A percentile compares a stretch with the other conserved stretches of the same genome.
Conservation (phyloP, 1,140 invertebrate species). For the Drosophila orena region DNA sequence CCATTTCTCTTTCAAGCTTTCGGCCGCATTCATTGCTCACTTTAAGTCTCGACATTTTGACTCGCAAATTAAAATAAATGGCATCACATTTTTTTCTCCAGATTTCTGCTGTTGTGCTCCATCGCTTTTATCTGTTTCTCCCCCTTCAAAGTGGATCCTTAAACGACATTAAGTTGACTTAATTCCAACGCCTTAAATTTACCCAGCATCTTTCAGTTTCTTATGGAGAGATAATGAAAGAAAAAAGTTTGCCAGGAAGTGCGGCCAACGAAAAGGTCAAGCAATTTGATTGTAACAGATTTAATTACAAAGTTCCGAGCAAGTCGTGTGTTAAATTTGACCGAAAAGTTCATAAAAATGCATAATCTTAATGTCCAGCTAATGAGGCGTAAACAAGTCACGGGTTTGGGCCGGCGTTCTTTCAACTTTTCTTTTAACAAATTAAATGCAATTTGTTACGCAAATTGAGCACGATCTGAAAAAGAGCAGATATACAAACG, state of each 20-base stretch:
- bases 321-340: conserved; percentile 57
- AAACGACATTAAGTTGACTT: conserved; percentile 65
- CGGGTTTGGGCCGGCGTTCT: conserved; percentile 3
- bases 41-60: conserved; percentile 71
- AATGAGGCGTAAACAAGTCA: conserved; percentile 53
- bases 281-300: conserved; percentile 58
- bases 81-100: conserved; percentile 58
- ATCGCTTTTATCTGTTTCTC: conserved; percentile 21
- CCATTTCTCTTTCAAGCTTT: conserved; percentile 10
- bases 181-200: conserved; percentile 51
- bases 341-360: conserved; percentile 55
- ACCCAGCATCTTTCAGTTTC: conserved; percentile 28
- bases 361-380: conserved; percentile 55
- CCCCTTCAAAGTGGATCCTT: conserved; percentile 25
- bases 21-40: conserved; percentile 54
- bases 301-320: conserved; percentile 64
- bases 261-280: conserved; percentile 16
- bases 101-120: conserved; percentile 21
- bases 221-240: not conserved
- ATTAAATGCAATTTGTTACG: conserved; percentile 64
- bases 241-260: not conserved
- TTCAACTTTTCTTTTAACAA: conserved; percentile 47
- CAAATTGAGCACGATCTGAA: conserved; percentile 38
- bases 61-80: conserved; percentile 79
- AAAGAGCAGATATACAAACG: conserved; percentile 13